Conservation (phyloP, 2,888 invertebrate species). For the Keiferia lycopersicella region DNA sequence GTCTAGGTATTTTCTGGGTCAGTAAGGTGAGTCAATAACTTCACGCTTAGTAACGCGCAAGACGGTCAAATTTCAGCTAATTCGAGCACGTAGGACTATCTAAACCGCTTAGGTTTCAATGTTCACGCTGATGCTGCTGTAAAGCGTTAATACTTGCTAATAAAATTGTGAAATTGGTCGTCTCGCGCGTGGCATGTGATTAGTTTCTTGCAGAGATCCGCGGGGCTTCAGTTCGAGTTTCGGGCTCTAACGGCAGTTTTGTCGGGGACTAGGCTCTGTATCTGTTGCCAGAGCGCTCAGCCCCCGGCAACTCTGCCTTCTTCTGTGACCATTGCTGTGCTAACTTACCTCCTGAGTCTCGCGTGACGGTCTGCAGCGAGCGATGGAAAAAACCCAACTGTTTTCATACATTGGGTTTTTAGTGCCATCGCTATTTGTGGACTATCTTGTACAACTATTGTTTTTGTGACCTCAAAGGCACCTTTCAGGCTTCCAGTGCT, state of each 20-base stretch:
- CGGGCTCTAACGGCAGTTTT: constrained; percentile 47
- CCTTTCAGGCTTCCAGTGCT: constrained; percentile 6
- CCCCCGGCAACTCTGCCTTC: constrained; percentile 59
- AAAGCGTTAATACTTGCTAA: not conserved
- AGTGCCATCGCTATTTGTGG: constrained; percentile 75
- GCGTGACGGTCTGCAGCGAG: constrained; percentile 64
- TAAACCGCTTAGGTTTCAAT: not conserved
- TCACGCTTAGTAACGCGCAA: constrained; percentile 39
- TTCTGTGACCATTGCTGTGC: constrained; percentile 52
- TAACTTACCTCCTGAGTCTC: constrained; percentile 47
- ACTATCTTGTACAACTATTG: constrained; percentile 59
- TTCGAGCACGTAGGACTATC: not conserved
- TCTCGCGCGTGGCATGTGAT: constrained; percentile 41
- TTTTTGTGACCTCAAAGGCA: constrained; percentile 30
- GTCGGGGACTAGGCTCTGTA: constrained; percentile 66
- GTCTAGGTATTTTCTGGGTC: constrained; percentile 16
- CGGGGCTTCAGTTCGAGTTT: not conserved
- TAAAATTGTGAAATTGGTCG: constrained; percentile 31
- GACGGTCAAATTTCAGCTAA: constrained; percentile 38
- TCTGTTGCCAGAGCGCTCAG: constrained; percentile 54
- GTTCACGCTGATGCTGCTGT: not conserved
- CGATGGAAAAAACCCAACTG: constrained; percentile 77
- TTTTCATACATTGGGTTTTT: constrained; percentile 73
- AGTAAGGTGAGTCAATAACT: constrained; percentile 15
- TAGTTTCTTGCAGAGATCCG: constrained; percentile 46